Evolutionary conservation across 2,888 invertebrate genomes (phyloP).

Genomic region (Cheilosia urbana): DNA sequence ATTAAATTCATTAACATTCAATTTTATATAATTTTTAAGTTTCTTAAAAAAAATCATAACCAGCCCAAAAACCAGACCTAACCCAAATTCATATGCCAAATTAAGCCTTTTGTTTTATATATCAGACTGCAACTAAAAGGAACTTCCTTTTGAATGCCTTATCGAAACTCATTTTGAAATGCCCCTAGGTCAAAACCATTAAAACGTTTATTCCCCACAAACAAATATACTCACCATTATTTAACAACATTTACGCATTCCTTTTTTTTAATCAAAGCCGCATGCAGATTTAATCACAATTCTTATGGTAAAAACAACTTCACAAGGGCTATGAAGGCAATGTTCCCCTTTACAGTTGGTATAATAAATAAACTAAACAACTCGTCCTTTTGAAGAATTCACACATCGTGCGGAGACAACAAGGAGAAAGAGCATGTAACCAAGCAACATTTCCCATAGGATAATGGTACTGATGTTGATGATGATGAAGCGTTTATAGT

Average conservation of each 20-base stretch:
- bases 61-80: too few relatives aligned
- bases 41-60: too few relatives aligned
- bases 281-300: constrained; percentile 42
- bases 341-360: background rate
- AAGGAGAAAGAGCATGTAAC: constrained; percentile 38
- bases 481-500: constrained; percentile 74
- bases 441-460: constrained; percentile 56
- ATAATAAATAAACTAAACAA: constrained; percentile 30
- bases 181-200: background rate
- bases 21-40: too few relatives aligned
- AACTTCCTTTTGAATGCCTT: background rate
- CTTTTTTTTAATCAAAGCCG: constrained; percentile 45
- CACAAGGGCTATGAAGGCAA: background rate
- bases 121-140: too few relatives aligned
- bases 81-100: too few relatives aligned
- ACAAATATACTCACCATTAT: background rate
- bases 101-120: too few relatives aligned
- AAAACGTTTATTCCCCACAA: constrained; percentile 2
- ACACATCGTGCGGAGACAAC: constrained; percentile 29
- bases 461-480: constrained; percentile 72
- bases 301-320: constrained; percentile 19
- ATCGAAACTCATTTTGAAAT: constrained; percentile 24
- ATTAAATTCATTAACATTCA: too few relatives aligned
- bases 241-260: constrained; percentile 5
- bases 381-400: constrained; percentile 44